phyloP scores from a whole-genome alignment of 1,140 invertebrate genomes.

The Drosophila ambigua region DNA sequence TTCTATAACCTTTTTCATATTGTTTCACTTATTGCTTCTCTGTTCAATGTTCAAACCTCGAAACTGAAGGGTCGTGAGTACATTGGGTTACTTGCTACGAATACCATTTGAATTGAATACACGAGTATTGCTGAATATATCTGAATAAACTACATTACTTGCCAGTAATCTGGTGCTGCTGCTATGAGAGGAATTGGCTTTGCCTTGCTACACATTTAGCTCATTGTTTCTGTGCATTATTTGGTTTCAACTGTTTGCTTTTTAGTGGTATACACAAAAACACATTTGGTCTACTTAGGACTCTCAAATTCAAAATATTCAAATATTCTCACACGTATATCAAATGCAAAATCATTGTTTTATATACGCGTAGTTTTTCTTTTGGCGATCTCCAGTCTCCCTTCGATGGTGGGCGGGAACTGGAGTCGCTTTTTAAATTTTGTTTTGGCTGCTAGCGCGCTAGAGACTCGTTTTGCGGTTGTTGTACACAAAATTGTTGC shows the following conservation, averaged over 20 bases:
- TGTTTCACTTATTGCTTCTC: too few relatives aligned
- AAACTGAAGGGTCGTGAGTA: not conserved
- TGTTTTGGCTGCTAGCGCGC: slow-evolving; percentile 31
- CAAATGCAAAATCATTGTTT: too few relatives aligned
- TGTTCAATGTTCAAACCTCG: not conserved
- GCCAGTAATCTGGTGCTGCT: not conserved
- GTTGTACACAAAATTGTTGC: slow-evolving; percentile 48
- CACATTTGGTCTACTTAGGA: too few relatives aligned
- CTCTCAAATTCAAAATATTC: too few relatives aligned
- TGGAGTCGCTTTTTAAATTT: slow-evolving; percentile 7
- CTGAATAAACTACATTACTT: not conserved
- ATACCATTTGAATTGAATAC: slow-evolving; percentile 1
- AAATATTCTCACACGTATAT: too few relatives aligned
- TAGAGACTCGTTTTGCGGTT: slow-evolving; percentile 54
- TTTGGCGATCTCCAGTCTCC: not conserved
- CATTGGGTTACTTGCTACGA: not conserved
- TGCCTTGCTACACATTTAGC: not conserved
- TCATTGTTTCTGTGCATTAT: not conserved
- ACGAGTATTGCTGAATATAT: not conserved
- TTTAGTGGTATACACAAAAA: not conserved
- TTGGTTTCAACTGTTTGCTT: not conserved
- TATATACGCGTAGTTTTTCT: not conserved
- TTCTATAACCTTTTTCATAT: too few relatives aligned
- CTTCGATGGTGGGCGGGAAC: not conserved
- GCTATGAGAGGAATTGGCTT: not conserved